Base-by-base conservation (phyloP, 1,140 invertebrate species). In the Trissolcus basalis region DNA sequence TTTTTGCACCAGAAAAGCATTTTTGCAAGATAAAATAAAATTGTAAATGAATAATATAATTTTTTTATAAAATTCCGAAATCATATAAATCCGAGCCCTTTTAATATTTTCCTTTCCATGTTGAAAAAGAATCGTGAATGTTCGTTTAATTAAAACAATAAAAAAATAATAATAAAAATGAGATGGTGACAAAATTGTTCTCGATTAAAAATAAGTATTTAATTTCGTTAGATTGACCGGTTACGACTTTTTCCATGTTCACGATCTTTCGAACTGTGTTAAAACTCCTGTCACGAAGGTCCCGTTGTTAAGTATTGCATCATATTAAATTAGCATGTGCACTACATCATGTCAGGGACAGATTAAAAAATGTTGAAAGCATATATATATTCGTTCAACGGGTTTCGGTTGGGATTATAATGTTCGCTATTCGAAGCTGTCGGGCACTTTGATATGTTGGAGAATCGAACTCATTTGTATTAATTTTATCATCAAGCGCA, bases 291-390 rank as follows among this genome's bases (percentile, higher is more conserved):
- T 74, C 56, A 74, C 71, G 63, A 74, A 74, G 71, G 58, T 74
- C 56, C 71, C 63, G 70, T 74, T 74, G 63, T 61, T 67, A 56
- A 61, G 56, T 51, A 47, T 74, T 74, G 63, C 70, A 33, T 74
- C 56, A 74, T 67, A 67, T 74, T 67, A 74, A 67, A 74, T 74
- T 74, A 67, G 41, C 70, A 61, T 74, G 63, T 74, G 70, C 55
- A 67, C 56, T 55, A 74, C 63, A 74, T 67, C 63, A 74, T 74
- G 70, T 74, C 70, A 74, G 45, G 70, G 70, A 56, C 70, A 67
- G 51, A 74, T 67, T 67, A 67, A 74, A 44, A 72, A 74, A 67
- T 56, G 50, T 65, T 61, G 61, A 65, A 61, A 60, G 56, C 50
- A 39, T 9, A n/a, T 43, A 27, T 49, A 50, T n/a, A n/a, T n/a